These are phyloP conservation scores for Diploptera punctata DNA, from an alignment of 2,888 invertebrate genomes.

Conservation along the genomic window DNA sequence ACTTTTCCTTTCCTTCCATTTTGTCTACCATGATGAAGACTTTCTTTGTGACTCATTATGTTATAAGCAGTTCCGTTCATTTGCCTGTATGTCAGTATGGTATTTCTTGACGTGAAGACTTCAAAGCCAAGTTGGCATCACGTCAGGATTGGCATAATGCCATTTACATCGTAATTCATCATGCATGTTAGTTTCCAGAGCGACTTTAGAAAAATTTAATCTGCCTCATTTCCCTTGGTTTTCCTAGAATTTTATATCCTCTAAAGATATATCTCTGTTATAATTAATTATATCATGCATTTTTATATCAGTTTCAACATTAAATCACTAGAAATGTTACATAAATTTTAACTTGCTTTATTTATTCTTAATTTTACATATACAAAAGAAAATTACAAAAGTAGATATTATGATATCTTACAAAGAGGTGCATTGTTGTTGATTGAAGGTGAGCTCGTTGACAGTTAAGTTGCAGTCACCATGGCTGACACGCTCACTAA, in stretches of 20 bases:
- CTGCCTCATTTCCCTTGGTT: neutral
- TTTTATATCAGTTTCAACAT: no score
- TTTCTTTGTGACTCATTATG: conserved; percentile 24
- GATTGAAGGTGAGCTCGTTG: neutral
- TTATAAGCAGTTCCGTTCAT: conserved; percentile 28
- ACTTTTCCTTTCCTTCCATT: conserved; percentile 4
- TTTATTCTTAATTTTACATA: no score
- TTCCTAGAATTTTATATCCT: no score
- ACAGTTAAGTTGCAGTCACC: neutral
- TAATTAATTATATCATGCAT: no score
- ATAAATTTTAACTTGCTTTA: no score
- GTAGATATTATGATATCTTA: no score
- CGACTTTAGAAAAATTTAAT: neutral
- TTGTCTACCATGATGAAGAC: neutral
- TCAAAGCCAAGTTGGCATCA: conserved; percentile 23
- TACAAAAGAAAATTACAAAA: no score
- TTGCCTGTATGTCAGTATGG: conserved; percentile 21
- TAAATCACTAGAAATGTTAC: no score
- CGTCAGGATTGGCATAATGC: conserved; percentile 6
- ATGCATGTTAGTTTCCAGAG: conserved; percentile 9
- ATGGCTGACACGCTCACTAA: neutral
- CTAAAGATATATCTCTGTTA: no score
- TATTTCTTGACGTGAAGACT: conserved; percentile 15
- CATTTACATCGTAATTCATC: conserved; percentile 18
- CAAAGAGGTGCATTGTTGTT: no score